phyloP scores from a whole-genome alignment of 2,888 invertebrate species.

The Muschampia plurimacula region DNA sequence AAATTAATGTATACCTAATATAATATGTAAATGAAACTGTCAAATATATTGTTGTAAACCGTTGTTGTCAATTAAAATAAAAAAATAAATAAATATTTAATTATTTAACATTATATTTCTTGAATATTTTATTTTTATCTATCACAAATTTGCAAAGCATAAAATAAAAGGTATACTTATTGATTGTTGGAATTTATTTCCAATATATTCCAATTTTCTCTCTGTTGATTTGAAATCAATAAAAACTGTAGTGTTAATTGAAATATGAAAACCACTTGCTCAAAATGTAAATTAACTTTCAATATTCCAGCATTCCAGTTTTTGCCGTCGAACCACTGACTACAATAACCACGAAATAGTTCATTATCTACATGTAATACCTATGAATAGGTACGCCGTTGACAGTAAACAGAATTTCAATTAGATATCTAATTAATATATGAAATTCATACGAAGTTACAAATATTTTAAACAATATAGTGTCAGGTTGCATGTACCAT shows the following conservation, averaged over 20 bases:
- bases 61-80: constrained; percentile 28
- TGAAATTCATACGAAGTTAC: not conserved
- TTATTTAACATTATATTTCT: not conserved
- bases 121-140: not conserved
- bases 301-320: constrained; percentile 14
- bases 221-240: constrained; percentile 3
- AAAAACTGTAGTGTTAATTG: constrained; percentile 10
- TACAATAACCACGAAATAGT: constrained; percentile 14
- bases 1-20: not conserved
- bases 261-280: constrained; percentile 22
- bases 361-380: not conserved
- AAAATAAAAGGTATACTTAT: not conserved
- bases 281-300: constrained; percentile 31
- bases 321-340: constrained; percentile 15
- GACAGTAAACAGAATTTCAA: not conserved
- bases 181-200: not conserved
- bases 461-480: too few relatives aligned
- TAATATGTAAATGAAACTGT: not conserved
- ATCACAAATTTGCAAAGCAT: not conserved
- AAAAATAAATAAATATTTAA: constrained; percentile 26
- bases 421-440: not conserved
- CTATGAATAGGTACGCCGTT: not conserved
- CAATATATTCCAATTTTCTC: not conserved
- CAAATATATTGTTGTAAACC: not conserved
- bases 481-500: too few relatives aligned